Evolutionary conservation across 2,113 vertebrate species (phyloP).

Genomic region (Elephantulus edwardii): DNA sequence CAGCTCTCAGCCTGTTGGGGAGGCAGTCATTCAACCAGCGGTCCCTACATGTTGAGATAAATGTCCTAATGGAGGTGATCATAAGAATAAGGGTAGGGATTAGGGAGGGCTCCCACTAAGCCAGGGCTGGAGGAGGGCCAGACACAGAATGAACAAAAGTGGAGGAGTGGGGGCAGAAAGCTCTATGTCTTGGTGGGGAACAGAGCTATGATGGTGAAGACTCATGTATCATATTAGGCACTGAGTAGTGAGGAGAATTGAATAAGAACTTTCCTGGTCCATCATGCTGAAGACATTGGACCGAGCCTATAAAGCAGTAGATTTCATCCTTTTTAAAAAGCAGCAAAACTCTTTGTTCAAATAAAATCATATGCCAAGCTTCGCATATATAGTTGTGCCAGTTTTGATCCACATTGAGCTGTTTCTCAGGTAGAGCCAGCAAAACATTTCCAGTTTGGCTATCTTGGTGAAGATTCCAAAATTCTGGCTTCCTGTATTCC

Average conservation of each 20-base stretch:
- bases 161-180: background rate
- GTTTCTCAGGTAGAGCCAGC: background rate
- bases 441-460: background rate
- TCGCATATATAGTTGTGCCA: background rate
- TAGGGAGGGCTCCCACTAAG: background rate
- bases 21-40: background rate
- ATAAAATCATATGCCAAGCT: slow-evolving; percentile 7
- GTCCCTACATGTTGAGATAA: background rate
- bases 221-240: background rate
- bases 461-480: background rate
- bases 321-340: slow-evolving; percentile 6
- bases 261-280: background rate
- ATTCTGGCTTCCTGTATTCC: background rate
- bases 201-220: background rate
- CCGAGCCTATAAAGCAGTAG: background rate
- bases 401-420: background rate
- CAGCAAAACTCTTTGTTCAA: slow-evolving; percentile 14
- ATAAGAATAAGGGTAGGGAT: background rate
- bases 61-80: background rate
- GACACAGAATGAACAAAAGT: background rate
- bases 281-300: background rate
- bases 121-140: background rate
- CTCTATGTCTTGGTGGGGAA: background rate
- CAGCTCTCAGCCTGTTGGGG: background rate
- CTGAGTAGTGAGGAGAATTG: background rate